phyloP scores from a whole-genome alignment of 2,797 vertebrate genomes.

The Poecilia gillii region DNA sequence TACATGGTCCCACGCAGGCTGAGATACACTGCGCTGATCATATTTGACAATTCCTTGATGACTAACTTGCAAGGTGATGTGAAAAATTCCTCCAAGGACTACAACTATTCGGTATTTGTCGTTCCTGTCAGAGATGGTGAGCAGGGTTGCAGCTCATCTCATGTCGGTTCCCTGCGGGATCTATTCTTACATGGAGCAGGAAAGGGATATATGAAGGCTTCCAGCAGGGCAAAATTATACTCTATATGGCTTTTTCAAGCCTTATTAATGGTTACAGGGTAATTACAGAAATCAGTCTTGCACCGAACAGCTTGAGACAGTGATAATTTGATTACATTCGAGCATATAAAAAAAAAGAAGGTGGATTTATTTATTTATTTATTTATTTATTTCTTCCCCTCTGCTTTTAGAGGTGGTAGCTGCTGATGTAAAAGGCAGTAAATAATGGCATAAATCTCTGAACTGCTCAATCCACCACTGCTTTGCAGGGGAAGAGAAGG shows the following conservation, averaged over 20 bases:
- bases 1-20: conserved; percentile 40
- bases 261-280: conserved; percentile 47
- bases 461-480: conserved; percentile 60
- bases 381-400: conserved; percentile 23
- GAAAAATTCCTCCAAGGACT: conserved; percentile 50
- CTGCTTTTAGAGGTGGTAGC: conserved; percentile 53
- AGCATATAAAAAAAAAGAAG: conserved; percentile 21
- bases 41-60: conserved; percentile 71
- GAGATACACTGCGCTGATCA: conserved; percentile 54
- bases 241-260: conserved; percentile 25
- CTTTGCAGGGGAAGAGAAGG: conserved; percentile 50
- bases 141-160: conserved; percentile 32
- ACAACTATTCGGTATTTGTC: conserved; percentile 41
- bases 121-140: conserved; percentile 50
- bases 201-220: conserved; percentile 1
- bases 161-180: conserved; percentile 31
- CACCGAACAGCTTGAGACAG: conserved; percentile 16
- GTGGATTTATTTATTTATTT: conserved; percentile 2
- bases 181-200: conserved; percentile 17
- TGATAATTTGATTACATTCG: conserved; percentile 8
- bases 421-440: conserved; percentile 63
- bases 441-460: conserved; percentile 55
- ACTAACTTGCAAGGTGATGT: conserved; percentile 56
- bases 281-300: conserved; percentile 48
- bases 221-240: conserved; percentile 12